Evolutionary conservation across 1,140 invertebrate species (phyloP).

Genomic region (Potamilus streckersoni): DNA sequence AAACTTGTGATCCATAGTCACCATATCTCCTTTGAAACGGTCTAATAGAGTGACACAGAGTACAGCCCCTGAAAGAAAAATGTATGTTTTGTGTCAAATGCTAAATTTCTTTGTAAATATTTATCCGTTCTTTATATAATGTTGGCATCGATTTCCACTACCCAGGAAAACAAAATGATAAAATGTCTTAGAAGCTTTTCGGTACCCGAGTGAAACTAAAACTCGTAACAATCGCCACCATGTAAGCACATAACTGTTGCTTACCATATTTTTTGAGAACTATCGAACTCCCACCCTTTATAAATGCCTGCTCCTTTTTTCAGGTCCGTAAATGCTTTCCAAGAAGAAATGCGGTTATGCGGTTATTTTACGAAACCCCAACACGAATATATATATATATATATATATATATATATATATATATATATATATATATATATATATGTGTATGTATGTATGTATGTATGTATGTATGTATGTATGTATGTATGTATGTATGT

Average conservation of each 20-base stretch:
- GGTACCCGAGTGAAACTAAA: background rate
- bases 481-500: too few species aligned
- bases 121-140: background rate
- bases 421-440: too few species aligned
- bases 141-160: background rate
- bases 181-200: background rate
- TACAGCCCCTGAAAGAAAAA: constrained; percentile 77
- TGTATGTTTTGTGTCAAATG: background rate
- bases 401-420: too few species aligned
- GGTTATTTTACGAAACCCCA: too few species aligned
- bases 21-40: constrained; percentile 93
- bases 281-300: too few species aligned
- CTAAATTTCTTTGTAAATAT: background rate
- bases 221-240: background rate
- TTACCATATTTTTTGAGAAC: background rate
- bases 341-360: too few species aligned
- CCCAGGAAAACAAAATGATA: background rate
- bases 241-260: background rate
- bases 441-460: too few species aligned
- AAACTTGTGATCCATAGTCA: constrained; percentile 83
- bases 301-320: too few species aligned
- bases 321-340: too few species aligned
- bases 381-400: too few species aligned
- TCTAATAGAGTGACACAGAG: constrained; percentile 95
- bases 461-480: too few species aligned